Evolutionary conservation across 2,888 invertebrate genomes (phyloP).

Genomic region (Adela reaumurella): DNA sequence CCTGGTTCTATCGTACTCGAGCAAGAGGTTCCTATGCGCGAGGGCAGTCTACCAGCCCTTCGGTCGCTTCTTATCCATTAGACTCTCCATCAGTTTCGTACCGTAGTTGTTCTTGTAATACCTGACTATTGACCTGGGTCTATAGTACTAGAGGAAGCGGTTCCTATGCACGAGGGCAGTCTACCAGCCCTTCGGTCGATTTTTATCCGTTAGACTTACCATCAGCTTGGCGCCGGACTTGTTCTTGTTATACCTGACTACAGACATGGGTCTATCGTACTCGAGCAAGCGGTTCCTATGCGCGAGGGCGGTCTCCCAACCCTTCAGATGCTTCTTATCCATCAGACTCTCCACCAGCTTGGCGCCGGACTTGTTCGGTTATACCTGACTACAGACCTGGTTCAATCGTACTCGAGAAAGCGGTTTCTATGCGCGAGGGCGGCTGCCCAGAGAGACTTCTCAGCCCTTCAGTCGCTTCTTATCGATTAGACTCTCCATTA

Average conservation of each 20-base stretch:
- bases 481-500: constrained; percentile 63
- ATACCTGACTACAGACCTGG: constrained; percentile 69
- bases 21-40: too few species aligned
- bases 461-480: constrained; percentile 57
- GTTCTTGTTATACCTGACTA: constrained; percentile 25
- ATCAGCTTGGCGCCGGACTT: constrained; percentile 53
- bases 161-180: constrained; percentile 77
- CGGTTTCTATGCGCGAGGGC: constrained; percentile 77
- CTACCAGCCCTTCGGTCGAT: constrained; percentile 59
- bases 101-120: constrained; percentile 19
- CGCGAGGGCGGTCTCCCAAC: constrained; percentile 68
- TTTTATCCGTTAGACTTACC: constrained; percentile 60
- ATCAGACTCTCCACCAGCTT: constrained; percentile 62
- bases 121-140: constrained; percentile 65
- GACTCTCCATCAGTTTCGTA: too few species aligned
- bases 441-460: too few species aligned
- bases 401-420: constrained; percentile 79
- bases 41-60: too few species aligned
- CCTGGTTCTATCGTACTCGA: too few species aligned
- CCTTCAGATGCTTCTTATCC: constrained; percentile 56
- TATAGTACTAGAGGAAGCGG: constrained; percentile 79
- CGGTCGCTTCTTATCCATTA: too few species aligned
- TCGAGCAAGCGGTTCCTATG: constrained; percentile 80
- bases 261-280: constrained; percentile 76
- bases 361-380: constrained; percentile 67